A percentile compares a stretch with the other conserved stretches of the same genome.
Evolutionary conservation across 92 coral and sea anemone species (phyloP).

Genomic region (Galaxea fascicularis): DNA sequence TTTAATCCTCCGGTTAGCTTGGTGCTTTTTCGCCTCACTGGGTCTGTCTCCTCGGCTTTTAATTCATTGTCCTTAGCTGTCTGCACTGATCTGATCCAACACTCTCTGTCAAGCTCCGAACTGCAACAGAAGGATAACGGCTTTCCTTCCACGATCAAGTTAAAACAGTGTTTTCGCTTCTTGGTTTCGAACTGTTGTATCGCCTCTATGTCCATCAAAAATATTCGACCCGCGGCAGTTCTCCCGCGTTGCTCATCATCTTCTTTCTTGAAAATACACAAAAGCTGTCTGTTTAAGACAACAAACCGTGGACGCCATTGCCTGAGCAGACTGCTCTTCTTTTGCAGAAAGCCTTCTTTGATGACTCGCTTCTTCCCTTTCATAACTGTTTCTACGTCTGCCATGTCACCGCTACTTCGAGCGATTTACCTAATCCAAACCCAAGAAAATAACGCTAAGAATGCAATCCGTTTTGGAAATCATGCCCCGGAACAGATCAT

Average conservation of each 20-base stretch:
- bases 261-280: slow-evolving; percentile 94
- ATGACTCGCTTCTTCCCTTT: slow-evolving; percentile 63
- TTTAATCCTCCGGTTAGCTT: slow-evolving; percentile 90
- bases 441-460: slow-evolving; percentile 30
- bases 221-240: slow-evolving; percentile 91
- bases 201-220: slow-evolving; percentile 84
- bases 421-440: slow-evolving; percentile 31
- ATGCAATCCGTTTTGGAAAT: slow-evolving; percentile 29
- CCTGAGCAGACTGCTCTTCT: slow-evolving; percentile 84
- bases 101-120: slow-evolving; percentile 80
- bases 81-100: slow-evolving; percentile 80
- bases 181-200: slow-evolving; percentile 87
- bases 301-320: slow-evolving; percentile 94
- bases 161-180: slow-evolving; percentile 88
- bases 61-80: slow-evolving; percentile 83
- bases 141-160: slow-evolving; percentile 85
- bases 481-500: slow-evolving; percentile 34
- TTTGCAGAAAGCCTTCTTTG: slow-evolving; percentile 83
- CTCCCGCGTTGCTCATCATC: slow-evolving; percentile 82
- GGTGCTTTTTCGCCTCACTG: slow-evolving; percentile 86
- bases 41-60: slow-evolving; percentile 87
- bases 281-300: slow-evolving; percentile 83
- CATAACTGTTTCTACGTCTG: slow-evolving; percentile 36
- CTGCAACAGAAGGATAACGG: slow-evolving; percentile 79
- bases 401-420: slow-evolving; percentile 30